Conservation (phyloP, 2,888 invertebrate genomes). For the Petrolisthes manimaculis region DNA sequence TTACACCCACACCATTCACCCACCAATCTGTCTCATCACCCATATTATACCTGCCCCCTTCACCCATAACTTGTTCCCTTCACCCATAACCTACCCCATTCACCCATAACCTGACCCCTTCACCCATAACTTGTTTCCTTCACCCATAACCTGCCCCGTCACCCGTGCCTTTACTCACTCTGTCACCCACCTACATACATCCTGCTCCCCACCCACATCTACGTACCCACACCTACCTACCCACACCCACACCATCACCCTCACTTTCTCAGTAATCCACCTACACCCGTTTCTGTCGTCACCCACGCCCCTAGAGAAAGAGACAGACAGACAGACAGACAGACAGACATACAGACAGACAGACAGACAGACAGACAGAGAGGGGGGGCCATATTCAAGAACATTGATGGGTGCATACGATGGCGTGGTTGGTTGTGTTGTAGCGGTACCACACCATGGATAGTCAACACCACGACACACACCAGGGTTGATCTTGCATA, state of each 20-base stretch:
- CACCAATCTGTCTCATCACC: neutral
- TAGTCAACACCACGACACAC: no score
- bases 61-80: no score
- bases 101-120: neutral
- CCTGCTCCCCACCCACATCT: neutral
- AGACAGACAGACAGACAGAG: neutral
- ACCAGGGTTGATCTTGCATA: no score
- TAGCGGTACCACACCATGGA: no score
- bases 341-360: neutral
- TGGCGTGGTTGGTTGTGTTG: no score
- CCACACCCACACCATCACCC: conserved; percentile 29
- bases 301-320: neutral
- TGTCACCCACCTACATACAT: neutral
- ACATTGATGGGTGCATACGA: no score
- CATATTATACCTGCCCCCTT: neutral
- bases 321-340: neutral
- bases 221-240: conserved; percentile 30
- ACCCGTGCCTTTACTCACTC: neutral
- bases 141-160: neutral
- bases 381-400: no score
- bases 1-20: conserved; percentile 11
- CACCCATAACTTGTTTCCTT: neutral
- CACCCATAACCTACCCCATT: conserved; percentile 1
- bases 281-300: neutral
- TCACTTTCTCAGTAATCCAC: neutral